Conservation (phyloP, 2,888 invertebrate genomes). For the Chymomyza amoena region DNA sequence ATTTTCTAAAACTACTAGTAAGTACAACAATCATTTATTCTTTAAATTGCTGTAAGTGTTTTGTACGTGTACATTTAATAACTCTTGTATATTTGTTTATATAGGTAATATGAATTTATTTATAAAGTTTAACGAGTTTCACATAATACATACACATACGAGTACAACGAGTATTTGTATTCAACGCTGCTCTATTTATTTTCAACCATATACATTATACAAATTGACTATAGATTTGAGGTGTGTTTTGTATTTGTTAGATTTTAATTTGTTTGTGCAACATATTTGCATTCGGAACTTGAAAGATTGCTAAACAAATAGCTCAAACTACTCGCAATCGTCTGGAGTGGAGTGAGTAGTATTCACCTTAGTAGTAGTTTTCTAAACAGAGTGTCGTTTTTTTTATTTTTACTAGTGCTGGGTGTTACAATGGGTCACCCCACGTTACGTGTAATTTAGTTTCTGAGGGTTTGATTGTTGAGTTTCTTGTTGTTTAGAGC, state of each 20-base stretch:
- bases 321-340: slow-evolving; percentile 10
- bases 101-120: background rate
- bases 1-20: background rate
- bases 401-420: background rate
- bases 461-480: background rate
- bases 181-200: slow-evolving; percentile 9
- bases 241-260: background rate
- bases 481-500: background rate
- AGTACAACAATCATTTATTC: background rate
- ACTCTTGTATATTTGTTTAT: background rate
- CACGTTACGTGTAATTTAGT: slow-evolving; percentile 11
- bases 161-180: slow-evolving; percentile 22
- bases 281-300: background rate
- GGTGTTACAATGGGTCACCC: background rate
- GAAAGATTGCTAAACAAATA: background rate
- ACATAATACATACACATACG: slow-evolving; percentile 16
- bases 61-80: background rate
- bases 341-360: slow-evolving; percentile 17
- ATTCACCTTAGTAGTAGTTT: slow-evolving; percentile 69
- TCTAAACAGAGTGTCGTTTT: slow-evolving; percentile 32
- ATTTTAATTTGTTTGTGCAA: slow-evolving; percentile 5
- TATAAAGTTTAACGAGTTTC: slow-evolving; percentile 35
- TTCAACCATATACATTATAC: slow-evolving; percentile 26
- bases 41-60: background rate
- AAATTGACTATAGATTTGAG: slow-evolving; percentile 52